Percentiles rank a stretch among this genome's conserved stretches.
Evolutionary conservation across 2,797 vertebrate species (phyloP).

Genomic region (Chaenodraco wilsoni): DNA sequence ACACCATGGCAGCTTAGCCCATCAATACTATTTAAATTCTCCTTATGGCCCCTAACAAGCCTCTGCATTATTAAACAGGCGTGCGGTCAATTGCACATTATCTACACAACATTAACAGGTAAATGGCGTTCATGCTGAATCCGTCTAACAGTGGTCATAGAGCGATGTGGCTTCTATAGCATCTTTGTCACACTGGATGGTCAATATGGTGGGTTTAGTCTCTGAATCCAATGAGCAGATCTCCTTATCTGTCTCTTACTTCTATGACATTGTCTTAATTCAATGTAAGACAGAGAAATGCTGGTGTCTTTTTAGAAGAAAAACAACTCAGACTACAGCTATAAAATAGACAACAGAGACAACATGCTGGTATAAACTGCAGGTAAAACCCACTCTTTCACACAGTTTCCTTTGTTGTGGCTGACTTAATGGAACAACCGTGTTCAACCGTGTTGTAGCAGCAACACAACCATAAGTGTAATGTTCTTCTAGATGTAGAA

Average conservation of each 20-base stretch:
- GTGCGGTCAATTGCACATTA: conserved; percentile 91
- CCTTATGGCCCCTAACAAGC: conserved; percentile 87
- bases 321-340: conserved; percentile 36
- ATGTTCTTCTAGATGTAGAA: conserved; percentile 65
- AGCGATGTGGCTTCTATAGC: conserved; percentile 49
- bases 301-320: conserved; percentile 25
- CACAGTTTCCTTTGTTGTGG: conserved; percentile 46
- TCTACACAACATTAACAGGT: conserved; percentile 90
- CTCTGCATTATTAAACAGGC: conserved; percentile 93
- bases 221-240: conserved; percentile 63
- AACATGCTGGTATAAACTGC: conserved; percentile 20
- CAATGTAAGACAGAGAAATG: conserved; percentile 38
- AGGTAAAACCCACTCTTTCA: conserved; percentile 25
- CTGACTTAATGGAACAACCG: conserved; percentile 46
- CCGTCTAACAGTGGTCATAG: conserved; percentile 57
- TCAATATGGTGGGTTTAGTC: conserved; percentile 68
- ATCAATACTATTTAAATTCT: conserved; percentile 98
- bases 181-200: conserved; percentile 63
- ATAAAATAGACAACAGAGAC: conserved; percentile 32
- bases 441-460: conserved; percentile 56
- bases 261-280: conserved; percentile 63
- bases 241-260: conserved; percentile 66
- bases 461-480: conserved; percentile 62
- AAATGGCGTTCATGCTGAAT: conserved; percentile 72
- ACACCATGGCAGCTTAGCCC: conserved; percentile 87